A percentile compares a stretch with the other conserved stretches of the same genome.
These are phyloP conservation scores for Axinella damicornis DNA, from an alignment of 37 sponge, comb jelly and placozoan species.

Conservation along the genomic window DNA sequence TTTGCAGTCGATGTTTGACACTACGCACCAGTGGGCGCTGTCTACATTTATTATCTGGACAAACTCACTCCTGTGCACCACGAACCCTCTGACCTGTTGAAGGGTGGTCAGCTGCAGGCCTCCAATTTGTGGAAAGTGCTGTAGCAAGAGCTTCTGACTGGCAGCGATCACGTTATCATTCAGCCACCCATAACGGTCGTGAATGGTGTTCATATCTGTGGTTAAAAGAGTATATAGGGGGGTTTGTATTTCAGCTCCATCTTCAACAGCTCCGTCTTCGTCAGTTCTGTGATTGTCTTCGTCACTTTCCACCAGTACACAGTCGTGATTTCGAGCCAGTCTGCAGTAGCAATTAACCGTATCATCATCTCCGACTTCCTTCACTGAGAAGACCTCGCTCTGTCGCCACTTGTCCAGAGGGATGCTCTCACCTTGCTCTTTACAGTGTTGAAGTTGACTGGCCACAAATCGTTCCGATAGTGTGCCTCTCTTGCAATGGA, in stretches of 20 bases:
- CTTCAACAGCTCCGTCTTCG: background rate
- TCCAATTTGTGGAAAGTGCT: background rate
- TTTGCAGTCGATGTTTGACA: slow-evolving; percentile 7
- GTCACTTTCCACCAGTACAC: background rate
- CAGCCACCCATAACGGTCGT: background rate
- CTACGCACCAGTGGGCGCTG: slow-evolving; percentile 10
- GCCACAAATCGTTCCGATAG: background rate
- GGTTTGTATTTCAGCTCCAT: no score
- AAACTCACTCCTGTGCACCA: slow-evolving; percentile 5
- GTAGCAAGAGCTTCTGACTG: slow-evolving; percentile 8
- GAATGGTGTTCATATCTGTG: background rate
- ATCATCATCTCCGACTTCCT: background rate
- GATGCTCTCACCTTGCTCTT: background rate
- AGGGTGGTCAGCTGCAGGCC: slow-evolving; percentile 11
- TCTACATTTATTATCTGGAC: slow-evolving; percentile 14
- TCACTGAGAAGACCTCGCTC: background rate
- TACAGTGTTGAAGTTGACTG: background rate
- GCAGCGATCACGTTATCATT: slow-evolving; percentile 21
- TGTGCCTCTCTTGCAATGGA: background rate
- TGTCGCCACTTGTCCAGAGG: background rate
- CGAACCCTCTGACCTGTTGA: background rate
- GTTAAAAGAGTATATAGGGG: background rate
- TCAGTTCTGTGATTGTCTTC: background rate
- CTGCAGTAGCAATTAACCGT: background rate
- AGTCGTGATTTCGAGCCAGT: background rate